Conservation (phyloP, 2,113 vertebrate genomes). For the Stercorarius parasiticus region DNA sequence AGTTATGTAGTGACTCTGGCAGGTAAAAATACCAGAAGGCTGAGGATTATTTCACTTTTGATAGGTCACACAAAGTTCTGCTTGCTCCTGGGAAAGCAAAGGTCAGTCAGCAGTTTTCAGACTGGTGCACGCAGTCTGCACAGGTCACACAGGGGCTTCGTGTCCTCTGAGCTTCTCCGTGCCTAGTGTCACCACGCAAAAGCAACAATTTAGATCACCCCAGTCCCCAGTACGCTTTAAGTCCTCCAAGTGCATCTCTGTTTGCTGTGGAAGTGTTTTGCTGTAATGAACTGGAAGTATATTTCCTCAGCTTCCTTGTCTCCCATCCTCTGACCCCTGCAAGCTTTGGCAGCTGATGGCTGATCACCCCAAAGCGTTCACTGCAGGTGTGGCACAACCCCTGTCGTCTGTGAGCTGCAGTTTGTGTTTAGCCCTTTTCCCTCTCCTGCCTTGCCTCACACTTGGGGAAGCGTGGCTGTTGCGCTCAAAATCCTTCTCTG, state of each 20-base stretch:
- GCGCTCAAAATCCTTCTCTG: not conserved
- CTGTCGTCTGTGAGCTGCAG: not conserved
- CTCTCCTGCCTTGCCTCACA: not conserved
- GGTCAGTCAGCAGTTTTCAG: not conserved
- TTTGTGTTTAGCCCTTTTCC: not conserved
- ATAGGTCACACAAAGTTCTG: not conserved
- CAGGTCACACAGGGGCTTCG: accelerated
- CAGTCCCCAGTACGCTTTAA: accelerated
- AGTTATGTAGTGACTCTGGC: not conserved
- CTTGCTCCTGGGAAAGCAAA: not conserved
- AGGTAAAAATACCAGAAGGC: not conserved
- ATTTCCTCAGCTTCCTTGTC: not conserved
- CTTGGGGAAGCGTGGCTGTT: not conserved
- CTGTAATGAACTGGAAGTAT: not conserved
- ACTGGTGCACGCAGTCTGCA: not conserved
- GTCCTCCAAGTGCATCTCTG: not conserved
- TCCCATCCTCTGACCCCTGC: not conserved
- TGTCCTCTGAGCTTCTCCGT: not conserved
- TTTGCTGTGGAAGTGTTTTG: not conserved
- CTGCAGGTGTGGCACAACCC: not conserved
- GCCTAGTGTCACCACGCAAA: not conserved
- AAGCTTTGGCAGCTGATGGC: not conserved
- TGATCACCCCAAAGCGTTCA: not conserved
- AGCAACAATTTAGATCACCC: not conserved
- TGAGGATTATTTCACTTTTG: not conserved